Evolutionary conservation across 2,888 invertebrate genomes (phyloP), one percentile per base, ranked within the genome.

Genomic region (Agonopterix arenella): DNA sequence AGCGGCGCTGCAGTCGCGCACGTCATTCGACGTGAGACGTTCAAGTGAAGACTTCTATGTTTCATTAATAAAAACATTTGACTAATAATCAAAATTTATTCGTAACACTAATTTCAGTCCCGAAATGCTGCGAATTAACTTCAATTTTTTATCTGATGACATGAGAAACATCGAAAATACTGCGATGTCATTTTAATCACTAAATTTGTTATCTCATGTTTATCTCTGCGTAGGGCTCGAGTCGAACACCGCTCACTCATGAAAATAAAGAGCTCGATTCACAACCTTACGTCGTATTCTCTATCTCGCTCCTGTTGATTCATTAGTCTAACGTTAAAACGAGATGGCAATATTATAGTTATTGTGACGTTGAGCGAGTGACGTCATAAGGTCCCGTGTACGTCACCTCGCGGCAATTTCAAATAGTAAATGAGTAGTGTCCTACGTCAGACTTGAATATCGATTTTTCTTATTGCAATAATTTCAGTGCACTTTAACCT

Each of bases 401-500:
- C 89, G 89, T 89, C 89, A 89, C 11, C 63, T 65, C 77, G 88
- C 89, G 89, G 81, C 83, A 89, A 86, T 83, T 89, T 88, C 80
- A 86, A 90, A 86, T 68, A 68, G 62, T 57, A 55, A 70, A 68
- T 42, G 41, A 38, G 36, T 10, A 8, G 18, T 11, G 65, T 28
- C 51, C 68, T 74, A 83, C 83, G 83, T 83, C 84, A 84, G 75
- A 68, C 63, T 55, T 62, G 69, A 64, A 62, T 80, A 84, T 83
- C 72, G 84, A 84, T 83, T 82, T 79, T 76, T 67, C 54, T 49
- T 56, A 54, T 36, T 52, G 52, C 49, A 47, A 11, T 28, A 28
- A 28, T 28, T 28, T 28, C 28, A 7, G 28, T 28, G 28, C 28
- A 28, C 28, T 5, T 28, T 28, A 7, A 28, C 28, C 7, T 28